phyloP scores from a whole-genome alignment of 2,888 invertebrate species.

The Zele albiditarsus region DNA sequence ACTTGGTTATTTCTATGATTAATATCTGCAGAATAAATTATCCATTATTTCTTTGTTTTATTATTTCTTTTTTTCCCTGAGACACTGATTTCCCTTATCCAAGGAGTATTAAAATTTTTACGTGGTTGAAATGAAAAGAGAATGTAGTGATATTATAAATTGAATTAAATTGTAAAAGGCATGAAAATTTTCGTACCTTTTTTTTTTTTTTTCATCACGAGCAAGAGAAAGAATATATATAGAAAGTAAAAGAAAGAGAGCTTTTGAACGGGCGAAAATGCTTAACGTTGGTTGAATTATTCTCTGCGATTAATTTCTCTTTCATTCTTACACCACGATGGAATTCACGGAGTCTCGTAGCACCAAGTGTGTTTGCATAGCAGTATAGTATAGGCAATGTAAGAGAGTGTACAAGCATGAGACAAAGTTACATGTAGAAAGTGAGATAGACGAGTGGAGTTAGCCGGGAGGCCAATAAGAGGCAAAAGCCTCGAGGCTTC shows the following conservation, averaged over 20 bases:
- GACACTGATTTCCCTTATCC: background rate
- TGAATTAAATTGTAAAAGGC: conserved; percentile 26
- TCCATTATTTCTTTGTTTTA: background rate
- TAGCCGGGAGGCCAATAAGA: conserved; percentile 38
- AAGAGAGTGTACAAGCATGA: background rate
- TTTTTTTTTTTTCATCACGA: background rate
- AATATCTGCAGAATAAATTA: background rate
- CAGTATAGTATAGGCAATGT: conserved; percentile 20
- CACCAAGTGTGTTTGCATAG: conserved; percentile 29
- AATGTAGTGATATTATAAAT: conserved; percentile 9
- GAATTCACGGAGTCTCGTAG: conserved; percentile 45
- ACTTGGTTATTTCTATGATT: background rate
- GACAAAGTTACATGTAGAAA: background rate
- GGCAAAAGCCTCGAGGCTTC: conserved; percentile 39
- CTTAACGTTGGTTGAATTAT: conserved; percentile 44
- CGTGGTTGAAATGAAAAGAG: conserved; percentile 9
- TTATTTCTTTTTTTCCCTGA: background rate
- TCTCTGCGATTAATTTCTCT: conserved; percentile 52
- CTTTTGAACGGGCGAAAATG: conserved; percentile 33
- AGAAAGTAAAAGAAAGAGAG: background rate
- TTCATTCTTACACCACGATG: conserved; percentile 50
- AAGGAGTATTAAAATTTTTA: background rate
- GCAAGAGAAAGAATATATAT: background rate
- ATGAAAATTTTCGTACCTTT: conserved; percentile 31
- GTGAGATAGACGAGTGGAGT: conserved; percentile 1